Conservation (phyloP, 2,888 invertebrate genomes). For the Scaptodrosophila latifasciaeformis region DNA sequence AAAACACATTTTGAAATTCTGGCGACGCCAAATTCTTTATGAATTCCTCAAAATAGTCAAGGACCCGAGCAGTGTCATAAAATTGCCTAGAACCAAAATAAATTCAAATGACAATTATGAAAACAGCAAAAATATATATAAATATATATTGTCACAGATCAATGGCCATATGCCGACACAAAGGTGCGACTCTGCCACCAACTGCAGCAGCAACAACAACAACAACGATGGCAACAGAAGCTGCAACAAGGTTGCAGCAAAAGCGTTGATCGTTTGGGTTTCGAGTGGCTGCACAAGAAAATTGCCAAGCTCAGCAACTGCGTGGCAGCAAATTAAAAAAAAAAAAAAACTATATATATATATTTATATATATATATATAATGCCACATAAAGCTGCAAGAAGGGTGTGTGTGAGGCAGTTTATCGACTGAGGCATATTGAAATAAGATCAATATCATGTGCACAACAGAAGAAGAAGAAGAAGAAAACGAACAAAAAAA, state of each 20-base stretch:
- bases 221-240: constrained; percentile 10
- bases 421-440: constrained; percentile 45
- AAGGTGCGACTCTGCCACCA: constrained; percentile 9
- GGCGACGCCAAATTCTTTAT: too few relatives aligned
- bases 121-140: constrained; percentile 3
- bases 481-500: too few relatives aligned
- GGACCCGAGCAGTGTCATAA: too few relatives aligned
- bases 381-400: too few relatives aligned
- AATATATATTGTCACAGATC: constrained; percentile 30
- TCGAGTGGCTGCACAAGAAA: constrained; percentile 1
- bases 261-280: background rate
- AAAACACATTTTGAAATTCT: too few relatives aligned
- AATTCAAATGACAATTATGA: background rate
- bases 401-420: too few relatives aligned
- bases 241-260: constrained; percentile 3
- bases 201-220: constrained; percentile 11
- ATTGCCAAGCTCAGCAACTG: constrained; percentile 13
- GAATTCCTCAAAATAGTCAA: too few relatives aligned
- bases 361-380: too few relatives aligned
- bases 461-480: too few relatives aligned
- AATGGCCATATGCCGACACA: constrained; percentile 57
- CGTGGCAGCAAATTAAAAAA: constrained; percentile 55
- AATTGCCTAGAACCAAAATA: too few relatives aligned
- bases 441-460: constrained; percentile 63
- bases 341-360: too few relatives aligned